These are phyloP conservation scores for Bos javanicus DNA, from an alignment of 2,113 vertebrate genomes.

Conservation along the genomic window DNA sequence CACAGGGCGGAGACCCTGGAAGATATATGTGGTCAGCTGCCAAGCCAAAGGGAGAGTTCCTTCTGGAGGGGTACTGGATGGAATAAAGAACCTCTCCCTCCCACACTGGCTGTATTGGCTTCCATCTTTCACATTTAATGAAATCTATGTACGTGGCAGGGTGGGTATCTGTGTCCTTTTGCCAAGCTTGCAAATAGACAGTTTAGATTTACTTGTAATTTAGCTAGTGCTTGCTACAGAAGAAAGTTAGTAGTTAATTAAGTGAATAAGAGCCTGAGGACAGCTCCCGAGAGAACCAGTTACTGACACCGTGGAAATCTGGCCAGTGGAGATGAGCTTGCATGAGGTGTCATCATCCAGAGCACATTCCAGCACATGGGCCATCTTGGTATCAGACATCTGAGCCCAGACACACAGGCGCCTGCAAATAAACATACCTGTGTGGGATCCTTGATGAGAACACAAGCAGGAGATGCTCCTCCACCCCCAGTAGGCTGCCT, in stretches of 20 bases:
- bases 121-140: no score
- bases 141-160: fast-evolving
- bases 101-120: neutral
- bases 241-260: neutral
- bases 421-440: neutral
- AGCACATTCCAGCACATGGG: fast-evolving
- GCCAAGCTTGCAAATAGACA: neutral
- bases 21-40: fast-evolving
- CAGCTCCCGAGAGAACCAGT: neutral
- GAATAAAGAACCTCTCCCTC: neutral
- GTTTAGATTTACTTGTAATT: neutral
- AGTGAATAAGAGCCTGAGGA: no score
- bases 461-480: no score
- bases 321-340: fast-evolving
- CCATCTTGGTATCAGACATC: fast-evolving
- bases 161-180: fast-evolving
- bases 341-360: fast-evolving
- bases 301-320: neutral
- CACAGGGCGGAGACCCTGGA: fast-evolving
- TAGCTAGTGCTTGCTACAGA: neutral
- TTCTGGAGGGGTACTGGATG: neutral
- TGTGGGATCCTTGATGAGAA: neutral
- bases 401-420: fast-evolving
- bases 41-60: fast-evolving
- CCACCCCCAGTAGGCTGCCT: fast-evolving